Base-by-base conservation (phyloP, 2,797 vertebrate species). In the Lindbergichthys nudifrons region DNA sequence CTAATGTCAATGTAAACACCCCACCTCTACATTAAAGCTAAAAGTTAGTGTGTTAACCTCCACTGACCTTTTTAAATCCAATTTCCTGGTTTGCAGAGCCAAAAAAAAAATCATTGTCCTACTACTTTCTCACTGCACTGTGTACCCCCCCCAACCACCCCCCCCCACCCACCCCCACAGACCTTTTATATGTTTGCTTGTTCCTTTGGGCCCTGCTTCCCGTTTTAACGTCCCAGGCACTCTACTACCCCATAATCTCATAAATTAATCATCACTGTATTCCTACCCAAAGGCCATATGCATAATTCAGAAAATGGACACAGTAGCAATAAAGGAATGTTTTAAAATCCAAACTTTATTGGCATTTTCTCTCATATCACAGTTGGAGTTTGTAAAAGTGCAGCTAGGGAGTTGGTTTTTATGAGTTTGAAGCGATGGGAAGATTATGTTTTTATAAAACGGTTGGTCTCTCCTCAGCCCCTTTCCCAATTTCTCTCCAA, bases 241-340 rank as follows among this genome's bases (percentile, higher is more conserved):
- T 64, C 45, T 9, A 10, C 66, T 30, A 23, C 18, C 41, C 42
- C 43, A 30, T 70, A 43, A 77, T 56, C 76, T 61, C 59, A 66
- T 80, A 66, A 83, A 86, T 83, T 63, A 70, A 60, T 69, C 56
- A 64, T 61, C 16, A 30, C 65, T 70, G 77, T 64, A 70, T 79
- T 77, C 52, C 2, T 36, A 30, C 61, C 59, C 46, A 77, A 85
- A 83, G 77, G 66, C 76, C 65, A 39, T 45, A 85, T 77, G 46
- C 56, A 84, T 80, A 69, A 86, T 83, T 78, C 64, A 80, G 51
- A 63, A 66, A 84, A 75, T 10, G 39, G 57, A 71, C 71, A 52
- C 50, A 16, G 72, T 6, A 58, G 64, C 65, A 48, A 41, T 57
- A 32, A 69, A 79, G 47, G 18, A 67, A 47, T 42, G 15, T 45